These are phyloP conservation scores for Tenodera sinensis DNA, from an alignment of 2,888 invertebrate species.

Conservation along the genomic window DNA sequence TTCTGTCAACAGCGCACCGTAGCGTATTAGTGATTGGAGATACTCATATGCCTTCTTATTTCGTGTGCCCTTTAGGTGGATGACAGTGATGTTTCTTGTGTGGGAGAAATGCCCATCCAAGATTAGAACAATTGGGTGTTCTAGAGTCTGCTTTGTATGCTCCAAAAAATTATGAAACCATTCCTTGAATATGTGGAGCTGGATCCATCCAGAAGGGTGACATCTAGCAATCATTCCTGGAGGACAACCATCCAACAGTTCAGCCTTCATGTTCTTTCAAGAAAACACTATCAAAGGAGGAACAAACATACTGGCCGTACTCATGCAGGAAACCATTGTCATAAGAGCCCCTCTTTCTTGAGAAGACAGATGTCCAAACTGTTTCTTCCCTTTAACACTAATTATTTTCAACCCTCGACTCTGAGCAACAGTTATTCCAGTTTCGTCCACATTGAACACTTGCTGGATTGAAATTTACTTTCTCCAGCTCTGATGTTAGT, in stretches of 20 bases:
- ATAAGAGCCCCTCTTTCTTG: neutral
- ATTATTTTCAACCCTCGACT: too few relatives aligned
- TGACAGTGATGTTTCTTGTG: neutral
- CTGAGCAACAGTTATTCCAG: too few relatives aligned
- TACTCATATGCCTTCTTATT: too few relatives aligned
- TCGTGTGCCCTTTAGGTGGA: too few relatives aligned
- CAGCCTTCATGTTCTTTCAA: neutral
- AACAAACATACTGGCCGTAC: neutral
- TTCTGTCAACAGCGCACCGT: too few relatives aligned
- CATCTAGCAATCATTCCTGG: conserved; percentile 35
- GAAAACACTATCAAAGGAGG: neutral
- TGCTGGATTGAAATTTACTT: too few relatives aligned
- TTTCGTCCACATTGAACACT: too few relatives aligned
- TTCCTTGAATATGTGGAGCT: too few relatives aligned
- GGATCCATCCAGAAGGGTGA: conserved; percentile 39
- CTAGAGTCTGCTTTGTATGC: neutral
- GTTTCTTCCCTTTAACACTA: too few relatives aligned
- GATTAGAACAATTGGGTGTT: neutral
- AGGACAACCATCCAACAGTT: conserved; percentile 37
- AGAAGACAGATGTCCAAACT: too few relatives aligned
- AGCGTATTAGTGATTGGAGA: too few relatives aligned
- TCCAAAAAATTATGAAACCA: conserved; percentile 36
- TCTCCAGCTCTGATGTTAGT: too few relatives aligned
- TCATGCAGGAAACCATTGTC: conserved; percentile 32
- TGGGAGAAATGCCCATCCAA: neutral